Conservation (phyloP, 2,888 invertebrate species). For the Drosophila fungiperda region DNA sequence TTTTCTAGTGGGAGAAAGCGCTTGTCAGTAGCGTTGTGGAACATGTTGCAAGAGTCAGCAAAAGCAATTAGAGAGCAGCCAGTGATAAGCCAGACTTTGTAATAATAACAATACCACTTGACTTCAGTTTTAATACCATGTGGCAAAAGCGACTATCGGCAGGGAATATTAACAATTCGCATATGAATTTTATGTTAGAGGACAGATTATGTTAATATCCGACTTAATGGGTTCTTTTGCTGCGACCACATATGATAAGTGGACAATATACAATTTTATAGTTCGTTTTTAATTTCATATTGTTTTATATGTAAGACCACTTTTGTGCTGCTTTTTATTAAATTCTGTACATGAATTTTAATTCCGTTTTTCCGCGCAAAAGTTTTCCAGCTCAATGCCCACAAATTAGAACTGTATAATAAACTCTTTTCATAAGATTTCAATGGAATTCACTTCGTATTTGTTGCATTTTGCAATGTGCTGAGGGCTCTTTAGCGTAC, state of each 20-base stretch:
- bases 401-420: slow-evolving; percentile 53
- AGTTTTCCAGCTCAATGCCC: slow-evolving; percentile 25
- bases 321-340: background rate
- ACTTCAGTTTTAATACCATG: slow-evolving; percentile 5
- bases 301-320: background rate
- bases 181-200: background rate
- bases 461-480: background rate
- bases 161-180: slow-evolving; percentile 2
- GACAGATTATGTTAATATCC: background rate
- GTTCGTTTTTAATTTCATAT: background rate
- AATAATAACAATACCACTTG: slow-evolving; percentile 31
- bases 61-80: slow-evolving; percentile 55
- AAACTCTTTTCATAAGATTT: slow-evolving; percentile 36
- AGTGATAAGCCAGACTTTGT: slow-evolving; percentile 47
- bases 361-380: slow-evolving; percentile 4
- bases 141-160: background rate
- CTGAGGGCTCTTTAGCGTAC: slow-evolving; percentile 12
- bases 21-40: slow-evolving; percentile 26
- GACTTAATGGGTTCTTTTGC: background rate
- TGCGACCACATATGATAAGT: background rate
- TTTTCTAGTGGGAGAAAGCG: slow-evolving; percentile 22
- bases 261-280: background rate
- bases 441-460: slow-evolving; percentile 17
- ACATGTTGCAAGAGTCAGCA: slow-evolving; percentile 33
- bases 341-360: background rate